Percentiles rank a stretch among this genome's conserved stretches.
phyloP scores from a whole-genome alignment of 2,797 vertebrate genomes.

The Acridotheres tristis region DNA sequence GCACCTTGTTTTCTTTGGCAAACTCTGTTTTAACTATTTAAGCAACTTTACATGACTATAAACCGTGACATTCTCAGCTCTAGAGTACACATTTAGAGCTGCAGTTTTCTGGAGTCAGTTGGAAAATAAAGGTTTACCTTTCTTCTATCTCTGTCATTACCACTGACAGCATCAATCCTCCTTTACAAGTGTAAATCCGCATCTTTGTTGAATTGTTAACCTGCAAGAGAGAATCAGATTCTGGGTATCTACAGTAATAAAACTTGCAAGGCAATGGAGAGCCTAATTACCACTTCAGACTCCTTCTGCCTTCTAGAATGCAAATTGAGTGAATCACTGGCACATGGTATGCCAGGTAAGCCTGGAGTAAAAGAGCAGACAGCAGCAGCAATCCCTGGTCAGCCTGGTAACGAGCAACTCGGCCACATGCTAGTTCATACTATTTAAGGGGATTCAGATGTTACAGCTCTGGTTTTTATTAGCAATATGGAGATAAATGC shows the following conservation, averaged over 20 bases:
- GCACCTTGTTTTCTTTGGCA: not conserved
- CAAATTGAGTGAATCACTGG: not conserved
- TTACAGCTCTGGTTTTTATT: not conserved
- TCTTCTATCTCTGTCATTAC: not conserved
- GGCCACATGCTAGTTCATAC: not conserved
- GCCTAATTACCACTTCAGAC: constrained; percentile 35
- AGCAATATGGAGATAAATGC: not conserved
- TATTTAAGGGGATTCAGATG: constrained; percentile 9
- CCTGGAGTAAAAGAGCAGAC: not conserved
- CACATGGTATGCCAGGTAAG: not conserved
- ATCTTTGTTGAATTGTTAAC: constrained; percentile 1
- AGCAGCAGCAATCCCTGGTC: not conserved
- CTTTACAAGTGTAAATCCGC: constrained; percentile 33
- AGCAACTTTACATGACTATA: not conserved
- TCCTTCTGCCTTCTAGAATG: constrained; percentile 17
- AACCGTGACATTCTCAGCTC: not conserved
- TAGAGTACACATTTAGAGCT: not conserved
- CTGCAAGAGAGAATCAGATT: not conserved
- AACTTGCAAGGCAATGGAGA: constrained; percentile 2
- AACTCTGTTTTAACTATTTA: constrained; percentile 10
- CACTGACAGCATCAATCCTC: not conserved
- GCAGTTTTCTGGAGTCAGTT: not conserved
- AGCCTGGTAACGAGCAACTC: not conserved
- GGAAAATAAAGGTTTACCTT: constrained; percentile 2
- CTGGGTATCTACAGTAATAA: constrained; percentile 19